Percentiles rank a stretch among this genome's conserved stretches.
phyloP scores from a whole-genome alignment of 2,888 invertebrate species.

The Proisotoma minuta region DNA sequence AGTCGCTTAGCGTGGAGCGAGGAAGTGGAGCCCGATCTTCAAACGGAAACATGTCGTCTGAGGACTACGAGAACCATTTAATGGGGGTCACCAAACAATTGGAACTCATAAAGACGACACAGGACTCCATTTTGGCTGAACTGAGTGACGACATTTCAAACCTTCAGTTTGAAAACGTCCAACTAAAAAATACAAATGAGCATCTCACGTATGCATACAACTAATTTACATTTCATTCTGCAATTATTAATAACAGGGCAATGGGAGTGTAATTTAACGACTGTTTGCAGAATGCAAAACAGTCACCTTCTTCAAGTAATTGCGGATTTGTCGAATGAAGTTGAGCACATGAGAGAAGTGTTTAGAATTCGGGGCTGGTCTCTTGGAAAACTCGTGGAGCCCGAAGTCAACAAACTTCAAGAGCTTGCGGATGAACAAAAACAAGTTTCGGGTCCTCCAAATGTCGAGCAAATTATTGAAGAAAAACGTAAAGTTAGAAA shows the following conservation, averaged over 20 bases:
- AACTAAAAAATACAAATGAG: slow-evolving; percentile 19
- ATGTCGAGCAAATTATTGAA: too few relatives aligned
- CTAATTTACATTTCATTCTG: neutral
- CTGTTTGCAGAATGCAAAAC: slow-evolving; percentile 18
- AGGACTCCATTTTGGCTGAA: slow-evolving; percentile 30
- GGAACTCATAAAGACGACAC: slow-evolving; percentile 33
- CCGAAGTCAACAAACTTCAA: neutral
- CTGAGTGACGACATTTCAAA: slow-evolving; percentile 24
- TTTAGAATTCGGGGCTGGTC: slow-evolving; percentile 14
- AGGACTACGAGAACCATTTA: slow-evolving; percentile 15
- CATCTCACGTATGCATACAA: slow-evolving; percentile 18
- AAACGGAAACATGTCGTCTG: neutral
- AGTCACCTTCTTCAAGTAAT: slow-evolving; percentile 21
- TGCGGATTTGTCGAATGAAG: slow-evolving; percentile 23
- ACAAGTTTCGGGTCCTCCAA: too few relatives aligned
- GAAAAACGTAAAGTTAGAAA: too few relatives aligned
- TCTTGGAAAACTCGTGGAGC: neutral
- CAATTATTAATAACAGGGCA: too few relatives aligned
- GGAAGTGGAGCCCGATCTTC: neutral
- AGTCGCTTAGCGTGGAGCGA: neutral
- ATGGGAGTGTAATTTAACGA: too few relatives aligned
- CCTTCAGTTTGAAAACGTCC: slow-evolving; percentile 27
- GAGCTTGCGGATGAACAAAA: neutral
- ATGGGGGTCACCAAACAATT: slow-evolving; percentile 28
- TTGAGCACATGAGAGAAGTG: slow-evolving; percentile 23